Evolutionary conservation across 2,888 invertebrate species (phyloP).

Genomic region (Marasmarcha lunaedactyla): DNA sequence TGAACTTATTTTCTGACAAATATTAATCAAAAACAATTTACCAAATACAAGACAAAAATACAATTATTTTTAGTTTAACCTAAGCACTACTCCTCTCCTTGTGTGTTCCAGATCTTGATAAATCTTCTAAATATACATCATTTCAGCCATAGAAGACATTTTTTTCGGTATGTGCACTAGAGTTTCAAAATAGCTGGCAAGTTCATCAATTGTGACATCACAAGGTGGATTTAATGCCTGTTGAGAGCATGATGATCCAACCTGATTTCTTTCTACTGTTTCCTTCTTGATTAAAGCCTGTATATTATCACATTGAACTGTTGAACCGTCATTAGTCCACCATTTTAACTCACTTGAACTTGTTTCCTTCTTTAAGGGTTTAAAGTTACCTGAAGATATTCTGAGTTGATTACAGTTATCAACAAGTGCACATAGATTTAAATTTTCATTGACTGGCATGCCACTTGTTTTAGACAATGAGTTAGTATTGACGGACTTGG

Average conservation of each 20-base stretch:
- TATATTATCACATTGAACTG: constrained; percentile 21
- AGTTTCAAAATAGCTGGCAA: constrained; percentile 95
- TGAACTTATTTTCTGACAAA: no score
- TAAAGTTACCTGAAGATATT: constrained; percentile 37
- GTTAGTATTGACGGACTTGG: constrained; percentile 16
- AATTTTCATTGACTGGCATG: constrained; percentile 19
- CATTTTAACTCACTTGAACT: constrained; percentile 24
- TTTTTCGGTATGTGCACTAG: constrained; percentile 97
- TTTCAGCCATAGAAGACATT: constrained; percentile 98
- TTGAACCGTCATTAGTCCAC: constrained; percentile 36
- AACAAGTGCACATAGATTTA: constrained; percentile 48
- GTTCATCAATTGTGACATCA: constrained; percentile 93
- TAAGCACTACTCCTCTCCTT: no score
- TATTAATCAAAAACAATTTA: no score
- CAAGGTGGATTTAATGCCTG: constrained; percentile 80
- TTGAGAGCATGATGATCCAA: constrained; percentile 76
- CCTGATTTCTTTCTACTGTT: constrained; percentile 18
- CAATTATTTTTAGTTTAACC: no score
- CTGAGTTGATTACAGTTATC: constrained; percentile 54
- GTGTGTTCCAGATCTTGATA: no score
- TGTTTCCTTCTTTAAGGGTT: constrained; percentile 5
- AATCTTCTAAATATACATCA: constrained; percentile 90
- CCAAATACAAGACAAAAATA: no score
- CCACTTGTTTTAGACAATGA: constrained; percentile 20
- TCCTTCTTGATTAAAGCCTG: neutral